Evolutionary conservation across 2,888 invertebrate genomes (phyloP).

Genomic region (Lochmaea capreae): DNA sequence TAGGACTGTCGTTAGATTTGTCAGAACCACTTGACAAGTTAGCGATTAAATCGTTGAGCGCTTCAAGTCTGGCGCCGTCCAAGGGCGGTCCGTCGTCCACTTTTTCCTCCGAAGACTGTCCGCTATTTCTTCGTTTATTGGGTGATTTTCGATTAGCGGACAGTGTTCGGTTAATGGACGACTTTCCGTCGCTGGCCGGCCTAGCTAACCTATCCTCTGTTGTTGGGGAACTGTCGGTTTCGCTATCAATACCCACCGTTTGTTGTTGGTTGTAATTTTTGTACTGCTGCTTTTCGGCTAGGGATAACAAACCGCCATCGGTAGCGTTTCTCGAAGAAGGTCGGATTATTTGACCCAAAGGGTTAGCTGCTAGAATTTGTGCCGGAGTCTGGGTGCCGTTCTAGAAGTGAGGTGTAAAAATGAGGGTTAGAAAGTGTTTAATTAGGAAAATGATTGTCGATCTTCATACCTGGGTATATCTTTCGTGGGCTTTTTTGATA

Average conservation of each 20-base stretch:
- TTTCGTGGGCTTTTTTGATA: slow-evolving; percentile 70
- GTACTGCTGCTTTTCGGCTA: slow-evolving; percentile 58
- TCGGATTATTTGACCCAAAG: slow-evolving; percentile 59
- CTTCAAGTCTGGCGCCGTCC: slow-evolving; percentile 59
- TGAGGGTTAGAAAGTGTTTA: background rate
- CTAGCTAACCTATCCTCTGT: slow-evolving; percentile 7
- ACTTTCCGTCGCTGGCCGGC: background rate
- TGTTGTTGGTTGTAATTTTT: slow-evolving; percentile 49
- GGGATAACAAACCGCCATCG: slow-evolving; percentile 62
- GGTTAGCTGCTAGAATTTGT: slow-evolving; percentile 60
- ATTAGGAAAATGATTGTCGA: background rate
- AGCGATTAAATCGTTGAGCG: slow-evolving; percentile 65
- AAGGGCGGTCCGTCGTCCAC: slow-evolving; percentile 10
- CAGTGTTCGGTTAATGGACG: background rate
- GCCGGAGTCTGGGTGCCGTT: slow-evolving; percentile 57
- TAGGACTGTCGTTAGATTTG: slow-evolving; percentile 63
- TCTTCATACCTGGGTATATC: slow-evolving; percentile 59
- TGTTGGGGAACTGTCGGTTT: slow-evolving; percentile 46
- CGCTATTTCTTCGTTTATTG: background rate
- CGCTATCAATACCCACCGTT: slow-evolving; percentile 64
- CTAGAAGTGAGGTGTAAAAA: slow-evolving; percentile 45
- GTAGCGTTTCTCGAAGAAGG: slow-evolving; percentile 51
- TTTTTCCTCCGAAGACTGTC: background rate
- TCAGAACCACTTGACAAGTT: slow-evolving; percentile 65
- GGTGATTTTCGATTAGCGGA: no score